A percentile compares a stretch with the other conserved stretches of the same genome.
Evolutionary conservation across 1,140 invertebrate species (phyloP).

Genomic region (Brachionus calyciflorus): DNA sequence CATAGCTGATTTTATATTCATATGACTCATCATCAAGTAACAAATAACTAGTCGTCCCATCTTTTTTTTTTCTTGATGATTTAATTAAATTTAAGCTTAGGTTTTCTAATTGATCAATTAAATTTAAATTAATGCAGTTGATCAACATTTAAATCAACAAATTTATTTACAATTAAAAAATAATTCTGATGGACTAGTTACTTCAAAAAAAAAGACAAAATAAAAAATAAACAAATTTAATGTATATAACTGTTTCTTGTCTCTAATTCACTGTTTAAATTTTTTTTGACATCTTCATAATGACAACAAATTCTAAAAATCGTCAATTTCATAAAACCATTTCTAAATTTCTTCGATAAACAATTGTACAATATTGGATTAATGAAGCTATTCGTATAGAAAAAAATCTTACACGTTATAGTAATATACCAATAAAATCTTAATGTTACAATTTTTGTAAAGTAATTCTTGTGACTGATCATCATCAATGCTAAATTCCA

Average conservation of each 20-base stretch:
- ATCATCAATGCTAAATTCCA: slow-evolving; percentile 34
- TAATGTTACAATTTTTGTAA: slow-evolving; percentile 31
- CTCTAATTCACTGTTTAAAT: no score
- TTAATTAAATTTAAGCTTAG: neutral
- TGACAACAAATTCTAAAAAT: slow-evolving; percentile 4
- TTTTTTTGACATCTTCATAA: no score
- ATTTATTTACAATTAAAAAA: no score
- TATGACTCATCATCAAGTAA: neutral
- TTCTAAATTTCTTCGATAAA: slow-evolving; percentile 34
- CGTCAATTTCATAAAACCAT: neutral
- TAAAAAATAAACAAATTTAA: no score
- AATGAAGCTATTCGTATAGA: slow-evolving; percentile 34
- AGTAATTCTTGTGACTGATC: slow-evolving; percentile 22
- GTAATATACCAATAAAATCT: slow-evolving; percentile 31
- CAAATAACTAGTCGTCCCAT: neutral
- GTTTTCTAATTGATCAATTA: no score
- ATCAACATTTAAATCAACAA: no score
- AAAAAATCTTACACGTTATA: slow-evolving; percentile 21
- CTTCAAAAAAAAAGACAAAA: no score
- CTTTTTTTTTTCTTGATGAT: neutral
- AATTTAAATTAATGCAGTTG: no score
- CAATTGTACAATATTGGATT: slow-evolving; percentile 43
- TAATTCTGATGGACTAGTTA: no score
- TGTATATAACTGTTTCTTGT: no score
- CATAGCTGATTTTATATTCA: neutral